phyloP scores from a whole-genome alignment of 2,113 vertebrate genomes.

The Pachypanchax playfairii region DNA sequence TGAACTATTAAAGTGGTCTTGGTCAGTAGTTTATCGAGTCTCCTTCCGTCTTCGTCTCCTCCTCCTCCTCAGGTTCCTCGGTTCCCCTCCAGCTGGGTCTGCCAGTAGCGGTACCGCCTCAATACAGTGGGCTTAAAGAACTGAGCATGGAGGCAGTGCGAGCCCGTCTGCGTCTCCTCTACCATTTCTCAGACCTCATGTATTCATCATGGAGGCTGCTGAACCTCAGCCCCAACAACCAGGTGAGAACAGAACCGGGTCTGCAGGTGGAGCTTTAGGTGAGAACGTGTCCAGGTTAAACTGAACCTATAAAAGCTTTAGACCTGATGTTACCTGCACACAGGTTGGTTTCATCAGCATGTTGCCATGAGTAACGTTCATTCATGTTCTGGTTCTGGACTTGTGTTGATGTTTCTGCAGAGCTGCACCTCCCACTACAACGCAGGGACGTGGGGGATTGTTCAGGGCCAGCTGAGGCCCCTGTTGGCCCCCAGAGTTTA shows the following conservation, averaged over 20 bases:
- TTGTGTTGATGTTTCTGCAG: too few species aligned
- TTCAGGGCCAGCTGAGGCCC: slow-evolving; percentile 82
- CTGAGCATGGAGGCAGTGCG: slow-evolving; percentile 78
- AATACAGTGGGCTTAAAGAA: slow-evolving; percentile 80
- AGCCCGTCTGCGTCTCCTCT: slow-evolving; percentile 79
- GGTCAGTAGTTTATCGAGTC: background rate
- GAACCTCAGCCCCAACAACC: slow-evolving; percentile 81
- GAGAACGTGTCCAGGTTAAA: too few species aligned
- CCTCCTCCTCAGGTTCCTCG: slow-evolving; percentile 63
- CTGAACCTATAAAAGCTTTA: too few species aligned
- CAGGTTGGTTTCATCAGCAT: too few species aligned
- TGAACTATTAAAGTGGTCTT: background rate
- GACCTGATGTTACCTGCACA: too few species aligned
- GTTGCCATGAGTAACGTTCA: too few species aligned
- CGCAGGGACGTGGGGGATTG: slow-evolving; percentile 79
- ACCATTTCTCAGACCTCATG: slow-evolving; percentile 87
- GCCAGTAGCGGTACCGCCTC: slow-evolving; percentile 78
- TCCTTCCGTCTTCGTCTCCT: background rate
- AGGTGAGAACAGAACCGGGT: slow-evolving; percentile 55
- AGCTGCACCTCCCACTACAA: slow-evolving; percentile 80
- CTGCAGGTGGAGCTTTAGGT: too few species aligned
- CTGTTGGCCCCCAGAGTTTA: slow-evolving; percentile 82
- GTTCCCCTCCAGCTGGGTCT: slow-evolving; percentile 79
- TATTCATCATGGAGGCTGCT: slow-evolving; percentile 84
- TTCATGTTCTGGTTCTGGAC: too few species aligned